phyloP scores from a whole-genome alignment of 2,888 invertebrate species.

The Pyrochroa serraticornis region DNA sequence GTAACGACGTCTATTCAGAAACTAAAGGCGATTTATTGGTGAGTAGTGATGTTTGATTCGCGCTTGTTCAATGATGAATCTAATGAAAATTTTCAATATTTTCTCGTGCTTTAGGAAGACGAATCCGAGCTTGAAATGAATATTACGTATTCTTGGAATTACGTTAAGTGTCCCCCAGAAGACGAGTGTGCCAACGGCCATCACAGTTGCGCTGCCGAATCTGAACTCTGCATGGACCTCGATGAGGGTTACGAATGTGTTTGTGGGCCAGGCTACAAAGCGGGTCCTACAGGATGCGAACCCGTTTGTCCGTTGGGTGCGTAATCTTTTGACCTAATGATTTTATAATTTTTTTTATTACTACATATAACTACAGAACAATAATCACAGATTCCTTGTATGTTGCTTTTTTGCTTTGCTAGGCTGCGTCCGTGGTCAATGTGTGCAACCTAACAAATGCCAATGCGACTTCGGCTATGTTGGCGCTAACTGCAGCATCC shows the following conservation, averaged over 20 bases:
- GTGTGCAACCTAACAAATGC: conserved; percentile 83
- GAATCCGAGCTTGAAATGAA: conserved; percentile 56
- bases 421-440: conserved; percentile 83
- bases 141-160: conserved; percentile 80
- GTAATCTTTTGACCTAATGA: conserved; percentile 9
- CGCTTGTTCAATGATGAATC: no score
- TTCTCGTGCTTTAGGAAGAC: conserved; percentile 29
- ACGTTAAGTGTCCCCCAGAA: conserved; percentile 88
- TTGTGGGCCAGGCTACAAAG: conserved; percentile 77
- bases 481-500: conserved; percentile 90
- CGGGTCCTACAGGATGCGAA: conserved; percentile 63
- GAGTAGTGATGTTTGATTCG: no score
- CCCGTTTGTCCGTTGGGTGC: conserved; percentile 78
- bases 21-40: conserved; percentile 37
- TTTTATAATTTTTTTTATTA: background rate
- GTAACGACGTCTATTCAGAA: conserved; percentile 56
- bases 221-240: conserved; percentile 87
- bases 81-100: conserved; percentile 3
- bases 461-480: conserved; percentile 94
- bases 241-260: conserved; percentile 82
- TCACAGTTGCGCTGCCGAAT: conserved; percentile 85
- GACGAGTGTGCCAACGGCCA: conserved; percentile 92
- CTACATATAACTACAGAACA: background rate
- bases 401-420: conserved; percentile 7
- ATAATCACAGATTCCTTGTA: background rate